Conservation (phyloP, 2,797 vertebrate species). For the Eulemur coronatus region DNA sequence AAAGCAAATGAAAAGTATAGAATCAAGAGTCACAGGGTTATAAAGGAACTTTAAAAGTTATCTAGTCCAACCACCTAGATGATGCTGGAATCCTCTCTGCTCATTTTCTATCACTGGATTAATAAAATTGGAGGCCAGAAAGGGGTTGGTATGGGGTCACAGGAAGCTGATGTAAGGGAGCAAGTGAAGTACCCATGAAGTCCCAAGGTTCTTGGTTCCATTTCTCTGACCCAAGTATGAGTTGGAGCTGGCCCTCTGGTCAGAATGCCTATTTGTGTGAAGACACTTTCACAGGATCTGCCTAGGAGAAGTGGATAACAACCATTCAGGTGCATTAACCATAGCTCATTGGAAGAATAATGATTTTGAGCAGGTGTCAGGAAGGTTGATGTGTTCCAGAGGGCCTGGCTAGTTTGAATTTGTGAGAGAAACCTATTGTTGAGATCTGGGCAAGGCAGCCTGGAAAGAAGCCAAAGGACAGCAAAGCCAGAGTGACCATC, state of each 20-base stretch:
- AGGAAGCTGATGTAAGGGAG: neutral
- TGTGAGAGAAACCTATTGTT: neutral
- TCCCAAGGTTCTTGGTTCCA: neutral
- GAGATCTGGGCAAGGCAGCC: neutral
- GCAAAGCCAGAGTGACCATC: neutral
- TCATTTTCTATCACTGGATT: neutral
- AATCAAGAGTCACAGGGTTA: neutral
- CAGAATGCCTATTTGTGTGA: neutral
- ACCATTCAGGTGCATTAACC: neutral
- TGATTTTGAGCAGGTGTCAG: slow-evolving; percentile 30
- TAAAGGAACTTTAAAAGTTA: slow-evolving; percentile 32
- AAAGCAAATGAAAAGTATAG: slow-evolving; percentile 27
- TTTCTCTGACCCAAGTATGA: neutral
- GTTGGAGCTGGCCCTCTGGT: neutral
- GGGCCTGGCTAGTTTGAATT: neutral
- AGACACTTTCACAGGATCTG: neutral
- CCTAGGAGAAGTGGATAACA: neutral
- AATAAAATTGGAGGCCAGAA: neutral
- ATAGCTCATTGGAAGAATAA: neutral
- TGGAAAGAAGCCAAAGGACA: neutral
- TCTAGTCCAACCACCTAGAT: neutral
- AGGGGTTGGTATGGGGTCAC: neutral
- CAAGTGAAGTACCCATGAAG: neutral
- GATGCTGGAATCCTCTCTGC: neutral
- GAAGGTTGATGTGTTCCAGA: slow-evolving; percentile 39